Base-by-base conservation (phyloP, 2,797 vertebrate genomes). In the Oophaga sylvatica region DNA sequence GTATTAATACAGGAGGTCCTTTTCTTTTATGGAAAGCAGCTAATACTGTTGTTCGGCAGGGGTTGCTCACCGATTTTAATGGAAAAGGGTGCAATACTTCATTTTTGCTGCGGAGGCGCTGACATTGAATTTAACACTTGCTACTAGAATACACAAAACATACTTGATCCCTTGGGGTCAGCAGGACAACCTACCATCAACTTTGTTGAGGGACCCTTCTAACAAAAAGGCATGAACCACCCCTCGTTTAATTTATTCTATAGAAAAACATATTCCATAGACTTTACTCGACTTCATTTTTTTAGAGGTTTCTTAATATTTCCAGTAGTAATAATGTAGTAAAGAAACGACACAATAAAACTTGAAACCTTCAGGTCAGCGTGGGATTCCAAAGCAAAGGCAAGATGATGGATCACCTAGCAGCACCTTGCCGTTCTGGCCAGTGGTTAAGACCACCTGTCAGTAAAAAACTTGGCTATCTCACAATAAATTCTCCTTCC, bases 401-500 rank as follows among this genome's bases (percentile, higher is more conserved):
- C 29, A 59, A n/a, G 68, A 60, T 83, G 65, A 83, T 83, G 29
- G 68, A 83, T 73, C 19, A 83, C 81, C 41, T 53, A 48, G 41
- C 62, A 81, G 62, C 62, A 41, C 60, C 71, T 84, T 41, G 57
- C 57, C 16, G 71, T 63, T 84, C 75, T 84, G 83, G 83, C 35
- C 57, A 84, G 83, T 53, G 75, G 31, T 75, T 26, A 26, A 77
- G 81, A 83, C 71, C 83, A 84, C 83, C 70, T 77, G 70, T 75
- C 71, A 84, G 59, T 26, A 84, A 26, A 26, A 22, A 84, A 45
- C 83, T 63, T 84, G 83, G 83, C 83, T 20, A 63, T 59, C 60
- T 67, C 45, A 78, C n/a, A 48, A 78, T 77, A 78, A 78, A 85
- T 86, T 53, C 63, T 80, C 76, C 45, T 79, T 59, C 45, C 63